These are phyloP conservation scores for Echeneis naucrates DNA, from an alignment of 2,797 vertebrate species.

Conservation along the genomic window DNA sequence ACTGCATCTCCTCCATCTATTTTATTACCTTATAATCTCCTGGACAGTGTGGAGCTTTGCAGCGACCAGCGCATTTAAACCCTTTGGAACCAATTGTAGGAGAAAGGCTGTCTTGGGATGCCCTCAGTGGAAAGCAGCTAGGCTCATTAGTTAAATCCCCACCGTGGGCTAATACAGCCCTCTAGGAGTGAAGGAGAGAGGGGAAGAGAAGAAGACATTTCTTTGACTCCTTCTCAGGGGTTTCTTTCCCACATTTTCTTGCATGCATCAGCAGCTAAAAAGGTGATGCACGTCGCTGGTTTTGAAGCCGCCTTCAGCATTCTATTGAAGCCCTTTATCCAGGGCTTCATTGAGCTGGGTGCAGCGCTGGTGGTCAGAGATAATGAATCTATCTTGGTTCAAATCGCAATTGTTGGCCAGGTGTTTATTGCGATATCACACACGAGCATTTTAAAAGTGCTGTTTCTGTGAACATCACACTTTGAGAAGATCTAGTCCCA, in stretches of 20 bases:
- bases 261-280: conserved; percentile 85
- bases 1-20: conserved; percentile 78
- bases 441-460: not conserved
- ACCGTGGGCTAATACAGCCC: conserved; percentile 85
- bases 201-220: conserved; percentile 82
- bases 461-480: conserved; percentile 32
- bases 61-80: conserved; percentile 84
- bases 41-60: conserved; percentile 82
- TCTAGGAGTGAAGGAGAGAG: conserved; percentile 79
- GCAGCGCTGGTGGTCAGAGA: conserved; percentile 56
- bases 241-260: conserved; percentile 84
- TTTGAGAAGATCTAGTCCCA: conserved; percentile 37
- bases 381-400: conserved; percentile 34
- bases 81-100: conserved; percentile 90
- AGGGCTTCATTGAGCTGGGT: conserved; percentile 19
- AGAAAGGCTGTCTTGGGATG: conserved; percentile 87
- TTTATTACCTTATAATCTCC: conserved; percentile 85
- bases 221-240: conserved; percentile 81
- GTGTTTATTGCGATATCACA: conserved; percentile 6
- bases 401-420: not conserved
- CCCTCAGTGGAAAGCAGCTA: conserved; percentile 85
- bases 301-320: conserved; percentile 69
- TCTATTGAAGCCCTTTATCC: conserved; percentile 54
- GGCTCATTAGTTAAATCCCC: conserved; percentile 91
- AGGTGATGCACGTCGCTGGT: conserved; percentile 71